Evolutionary conservation across 2,113 vertebrate species (phyloP).

Genomic region (Scortum barcoo): DNA sequence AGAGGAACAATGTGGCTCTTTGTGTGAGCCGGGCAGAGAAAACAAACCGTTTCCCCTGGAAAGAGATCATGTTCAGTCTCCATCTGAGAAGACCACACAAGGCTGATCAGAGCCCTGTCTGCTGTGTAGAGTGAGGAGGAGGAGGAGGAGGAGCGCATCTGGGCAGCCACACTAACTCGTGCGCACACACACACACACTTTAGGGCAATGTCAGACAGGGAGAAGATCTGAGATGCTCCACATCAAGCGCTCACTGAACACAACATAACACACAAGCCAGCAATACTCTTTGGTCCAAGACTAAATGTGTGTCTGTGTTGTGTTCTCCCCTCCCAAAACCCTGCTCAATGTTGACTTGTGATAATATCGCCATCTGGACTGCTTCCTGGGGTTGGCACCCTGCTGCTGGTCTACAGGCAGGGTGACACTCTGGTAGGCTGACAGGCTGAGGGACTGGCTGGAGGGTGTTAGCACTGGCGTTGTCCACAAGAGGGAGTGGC

Average conservation of each 20-base stretch:
- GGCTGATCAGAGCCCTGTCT: constrained; percentile 79
- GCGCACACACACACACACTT: constrained; percentile 39
- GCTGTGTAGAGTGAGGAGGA: constrained; percentile 61
- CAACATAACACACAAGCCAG: constrained; percentile 51
- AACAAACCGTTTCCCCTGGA: constrained; percentile 85
- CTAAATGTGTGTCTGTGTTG: constrained; percentile 63
- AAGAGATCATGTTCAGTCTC: constrained; percentile 84
- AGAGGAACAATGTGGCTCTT: constrained; percentile 85
- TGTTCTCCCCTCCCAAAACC: constrained; percentile 47
- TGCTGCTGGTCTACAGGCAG: constrained; percentile 76
- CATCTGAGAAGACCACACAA: constrained; percentile 84
- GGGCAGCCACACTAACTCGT: constrained; percentile 52
- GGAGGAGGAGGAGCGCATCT: constrained; percentile 70
- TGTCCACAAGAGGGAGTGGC: constrained; percentile 76
- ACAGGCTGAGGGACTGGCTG: constrained; percentile 58
- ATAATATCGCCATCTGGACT: constrained; percentile 69
- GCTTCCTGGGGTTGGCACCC: constrained; percentile 75
- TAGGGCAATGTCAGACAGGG: constrained; percentile 61
- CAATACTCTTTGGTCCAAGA: constrained; percentile 77
- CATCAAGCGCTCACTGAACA: constrained; percentile 55
- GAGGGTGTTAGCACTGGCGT: constrained; percentile 67
- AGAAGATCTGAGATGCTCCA: constrained; percentile 63
- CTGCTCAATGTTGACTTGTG: constrained; percentile 56
- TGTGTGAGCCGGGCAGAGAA: constrained; percentile 81
- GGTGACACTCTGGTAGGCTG: constrained; percentile 65